Evolutionary conservation across 1,140 invertebrate species (phyloP), one percentile per base, ranked within the genome.

Genomic region (Cherax destructor): DNA sequence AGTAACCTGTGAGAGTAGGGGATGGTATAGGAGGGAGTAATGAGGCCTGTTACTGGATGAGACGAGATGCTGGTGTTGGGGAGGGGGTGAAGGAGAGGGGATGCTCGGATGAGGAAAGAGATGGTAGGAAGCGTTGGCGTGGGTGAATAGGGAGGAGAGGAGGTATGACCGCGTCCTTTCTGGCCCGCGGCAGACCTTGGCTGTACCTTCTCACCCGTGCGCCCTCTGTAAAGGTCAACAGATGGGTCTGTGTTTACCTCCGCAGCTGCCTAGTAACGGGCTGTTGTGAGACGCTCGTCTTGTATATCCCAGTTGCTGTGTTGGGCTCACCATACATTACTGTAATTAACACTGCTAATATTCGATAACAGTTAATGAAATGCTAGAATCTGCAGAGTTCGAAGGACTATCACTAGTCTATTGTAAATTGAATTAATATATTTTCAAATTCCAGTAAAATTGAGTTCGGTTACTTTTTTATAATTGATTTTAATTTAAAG

Each of bases 151-250:
- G 52, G 52, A 56, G 52, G 11, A 6, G 52, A 0, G 52, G 9
- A 56, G 52, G 30, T 41, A 41, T 41, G 13, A 74, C 69, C 69
- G 24, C 69, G n/a, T 74, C 69, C 69, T 74, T 74, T 74, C 69
- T 30, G 24, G n/a, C 69, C 69, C 24, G 24, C n/a, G 69, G 69
- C 69, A 11, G 30, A n/a, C 3, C n/a, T 74, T 21, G n/a, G 69
- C 69, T 74, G 69, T 74, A n/a, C n/a, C n/a, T 74, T n/a, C 69
- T 74, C n/a, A 5, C 69, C 30, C n/a, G 0, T 21, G 4, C 24
- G n/a, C 30, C 69, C 69, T 74, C n/a, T 74, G 69, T 74, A 30
- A 74, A 74, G 69, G 69, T 74, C 69, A 74, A n/a, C n/a, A 30
- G 21, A 21, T 74, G 3, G 65, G 65, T 5, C 65, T 30, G n/a